These are phyloP conservation scores for Diglossa brunneiventris DNA, from an alignment of 2,113 vertebrate species.

Conservation along the genomic window DNA sequence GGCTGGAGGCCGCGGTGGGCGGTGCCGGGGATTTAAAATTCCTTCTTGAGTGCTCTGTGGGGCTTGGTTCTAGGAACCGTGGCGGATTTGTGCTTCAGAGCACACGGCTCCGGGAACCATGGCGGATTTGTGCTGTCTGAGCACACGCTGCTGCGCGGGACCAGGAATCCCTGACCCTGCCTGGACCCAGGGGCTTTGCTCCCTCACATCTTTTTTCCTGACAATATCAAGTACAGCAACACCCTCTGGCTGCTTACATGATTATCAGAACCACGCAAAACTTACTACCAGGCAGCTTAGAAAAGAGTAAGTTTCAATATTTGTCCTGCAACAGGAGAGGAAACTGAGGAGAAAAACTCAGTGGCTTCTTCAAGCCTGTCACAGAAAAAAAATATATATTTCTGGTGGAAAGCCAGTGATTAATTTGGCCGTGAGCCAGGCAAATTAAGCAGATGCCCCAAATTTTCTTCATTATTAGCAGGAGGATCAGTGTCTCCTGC, in stretches of 20 bases:
- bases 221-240: fast-evolving
- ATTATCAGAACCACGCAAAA: fast-evolving
- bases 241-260: fast-evolving
- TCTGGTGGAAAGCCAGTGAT: not conserved
- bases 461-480: not conserved
- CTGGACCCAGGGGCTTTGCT: fast-evolving
- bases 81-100: too few species aligned
- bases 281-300: fast-evolving
- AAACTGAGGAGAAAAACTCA: not conserved
- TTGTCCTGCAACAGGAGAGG: not conserved
- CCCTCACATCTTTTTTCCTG: fast-evolving
- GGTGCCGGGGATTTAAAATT: not conserved
- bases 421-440: not conserved
- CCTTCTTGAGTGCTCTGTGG: not conserved
- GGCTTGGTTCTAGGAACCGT: fast-evolving
- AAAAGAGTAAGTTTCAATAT: fast-evolving
- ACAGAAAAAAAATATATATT: fast-evolving
- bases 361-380: not conserved
- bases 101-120: fast-evolving
- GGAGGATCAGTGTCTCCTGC: not conserved
- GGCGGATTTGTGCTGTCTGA: fast-evolving
- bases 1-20: not conserved
- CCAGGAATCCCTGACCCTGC: fast-evolving
- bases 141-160: not conserved
- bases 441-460: not conserved